phyloP scores from a whole-genome alignment of 2,888 invertebrate genomes.

The Drosophila subquinaria region DNA sequence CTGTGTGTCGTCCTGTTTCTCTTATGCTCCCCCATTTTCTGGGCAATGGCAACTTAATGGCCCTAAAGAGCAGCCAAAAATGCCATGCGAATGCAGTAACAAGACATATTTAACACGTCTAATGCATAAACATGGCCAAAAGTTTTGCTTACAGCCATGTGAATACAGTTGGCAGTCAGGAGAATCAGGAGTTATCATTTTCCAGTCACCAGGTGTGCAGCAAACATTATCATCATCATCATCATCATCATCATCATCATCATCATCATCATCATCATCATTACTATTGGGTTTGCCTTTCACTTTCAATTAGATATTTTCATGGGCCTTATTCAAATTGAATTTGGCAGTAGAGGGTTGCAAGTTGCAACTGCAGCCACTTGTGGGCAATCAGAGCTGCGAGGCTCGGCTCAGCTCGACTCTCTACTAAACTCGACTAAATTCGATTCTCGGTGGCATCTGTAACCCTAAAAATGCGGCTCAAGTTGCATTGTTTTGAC shows the following conservation, averaged over 20 bases:
- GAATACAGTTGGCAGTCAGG: constrained; percentile 7
- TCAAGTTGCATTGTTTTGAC: constrained; percentile 77
- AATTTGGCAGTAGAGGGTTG: constrained; percentile 47
- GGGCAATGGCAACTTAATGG: constrained; percentile 64
- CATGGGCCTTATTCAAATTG: constrained; percentile 64
- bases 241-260: constrained; percentile 14
- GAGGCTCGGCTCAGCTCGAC: constrained; percentile 20
- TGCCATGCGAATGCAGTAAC: constrained; percentile 54
- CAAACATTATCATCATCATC: constrained; percentile 28
- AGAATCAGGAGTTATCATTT: constrained; percentile 9
- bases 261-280: constrained; percentile 20
- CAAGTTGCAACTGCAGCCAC: constrained; percentile 46
- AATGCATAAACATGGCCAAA: constrained; percentile 79
- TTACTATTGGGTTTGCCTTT: constrained; percentile 27
- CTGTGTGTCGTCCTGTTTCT: constrained; percentile 12
- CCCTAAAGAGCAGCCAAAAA: constrained; percentile 64
- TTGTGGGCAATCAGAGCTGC: constrained; percentile 66
- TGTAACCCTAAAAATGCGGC: constrained; percentile 54
- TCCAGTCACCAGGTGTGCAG: constrained; percentile 54
- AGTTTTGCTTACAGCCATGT: constrained; percentile 38
- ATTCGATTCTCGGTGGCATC: constrained; percentile 14
- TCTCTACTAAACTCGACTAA: background rate
- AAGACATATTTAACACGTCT: constrained; percentile 69
- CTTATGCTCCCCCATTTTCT: constrained; percentile 13
- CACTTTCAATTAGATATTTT: constrained; percentile 59